These are phyloP conservation scores for Melospiza georgiana DNA, from an alignment of 2,113 vertebrate genomes.

Conservation along the genomic window DNA sequence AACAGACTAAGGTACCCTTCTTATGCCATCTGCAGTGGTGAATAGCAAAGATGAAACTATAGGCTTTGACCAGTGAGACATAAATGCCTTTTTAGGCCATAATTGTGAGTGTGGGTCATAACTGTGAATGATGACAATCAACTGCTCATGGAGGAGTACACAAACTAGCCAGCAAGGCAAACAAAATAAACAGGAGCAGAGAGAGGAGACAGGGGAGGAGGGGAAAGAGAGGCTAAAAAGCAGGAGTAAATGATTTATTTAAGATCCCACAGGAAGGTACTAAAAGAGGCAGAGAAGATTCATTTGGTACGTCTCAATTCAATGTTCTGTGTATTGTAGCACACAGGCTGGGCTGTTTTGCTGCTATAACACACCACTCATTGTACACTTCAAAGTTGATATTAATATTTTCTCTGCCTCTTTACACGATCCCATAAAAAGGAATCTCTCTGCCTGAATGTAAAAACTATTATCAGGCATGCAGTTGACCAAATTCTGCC, in stretches of 20 bases:
- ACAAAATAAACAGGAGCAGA: neutral
- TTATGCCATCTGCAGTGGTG: neutral
- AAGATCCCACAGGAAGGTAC: neutral
- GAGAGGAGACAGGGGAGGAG: neutral
- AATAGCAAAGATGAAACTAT: neutral
- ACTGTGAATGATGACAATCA: neutral
- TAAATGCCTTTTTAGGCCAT: neutral
- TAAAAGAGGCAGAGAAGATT: neutral
- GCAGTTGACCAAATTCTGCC: slow-evolving; percentile 66
- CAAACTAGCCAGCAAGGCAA: neutral
- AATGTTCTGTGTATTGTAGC: neutral
- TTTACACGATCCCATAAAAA: slow-evolving; percentile 5
- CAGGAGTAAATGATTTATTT: neutral
- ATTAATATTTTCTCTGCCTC: neutral
- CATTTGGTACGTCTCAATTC: neutral
- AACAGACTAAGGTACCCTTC: neutral
- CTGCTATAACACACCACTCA: neutral
- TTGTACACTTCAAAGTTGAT: neutral
- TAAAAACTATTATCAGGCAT: slow-evolving; percentile 57
- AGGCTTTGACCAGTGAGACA: neutral
- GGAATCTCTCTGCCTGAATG: slow-evolving; percentile 15
- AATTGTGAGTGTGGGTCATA: neutral
- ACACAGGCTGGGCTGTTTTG: neutral
- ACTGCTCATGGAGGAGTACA: neutral
- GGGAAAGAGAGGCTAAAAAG: neutral